Evolutionary conservation across 2,113 vertebrate genomes (phyloP).

Genomic region (Pangasianodon gigas): DNA sequence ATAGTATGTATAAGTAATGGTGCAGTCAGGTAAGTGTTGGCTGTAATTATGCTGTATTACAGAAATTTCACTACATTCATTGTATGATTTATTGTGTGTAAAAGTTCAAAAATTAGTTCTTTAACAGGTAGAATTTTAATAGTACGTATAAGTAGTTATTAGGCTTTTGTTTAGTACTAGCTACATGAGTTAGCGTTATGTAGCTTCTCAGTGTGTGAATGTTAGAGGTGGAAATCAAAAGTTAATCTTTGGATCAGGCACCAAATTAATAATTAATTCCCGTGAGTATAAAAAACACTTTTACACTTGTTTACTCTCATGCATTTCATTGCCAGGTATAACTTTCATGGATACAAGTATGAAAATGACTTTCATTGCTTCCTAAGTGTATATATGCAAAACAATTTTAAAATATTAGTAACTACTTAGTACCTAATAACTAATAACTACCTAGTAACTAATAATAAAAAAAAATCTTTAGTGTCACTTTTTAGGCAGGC

Average conservation of each 20-base stretch:
- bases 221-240: background rate
- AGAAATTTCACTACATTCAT: background rate
- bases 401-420: background rate
- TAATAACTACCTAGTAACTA: too few relatives aligned
- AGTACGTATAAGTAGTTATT: background rate
- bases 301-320: background rate
- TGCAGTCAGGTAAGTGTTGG: slow-evolving; percentile 48
- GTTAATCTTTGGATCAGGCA: slow-evolving; percentile 27
- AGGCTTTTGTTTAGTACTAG: background rate
- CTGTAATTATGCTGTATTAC: too few relatives aligned
- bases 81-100: too few relatives aligned
- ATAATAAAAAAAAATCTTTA: too few relatives aligned
- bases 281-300: slow-evolving; percentile 29
- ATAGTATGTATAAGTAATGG: slow-evolving; percentile 20
- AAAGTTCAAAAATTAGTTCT: background rate
- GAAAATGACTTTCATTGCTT: background rate
- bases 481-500: too few relatives aligned
- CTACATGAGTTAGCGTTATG: background rate
- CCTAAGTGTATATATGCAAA: background rate
- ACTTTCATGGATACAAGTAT: background rate
- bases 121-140: background rate
- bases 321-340: background rate
- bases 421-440: background rate
- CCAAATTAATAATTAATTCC: slow-evolving; percentile 26
- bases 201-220: background rate